Conservation (phyloP, 2,888 invertebrate genomes). For the Aspidiotus destructor region DNA sequence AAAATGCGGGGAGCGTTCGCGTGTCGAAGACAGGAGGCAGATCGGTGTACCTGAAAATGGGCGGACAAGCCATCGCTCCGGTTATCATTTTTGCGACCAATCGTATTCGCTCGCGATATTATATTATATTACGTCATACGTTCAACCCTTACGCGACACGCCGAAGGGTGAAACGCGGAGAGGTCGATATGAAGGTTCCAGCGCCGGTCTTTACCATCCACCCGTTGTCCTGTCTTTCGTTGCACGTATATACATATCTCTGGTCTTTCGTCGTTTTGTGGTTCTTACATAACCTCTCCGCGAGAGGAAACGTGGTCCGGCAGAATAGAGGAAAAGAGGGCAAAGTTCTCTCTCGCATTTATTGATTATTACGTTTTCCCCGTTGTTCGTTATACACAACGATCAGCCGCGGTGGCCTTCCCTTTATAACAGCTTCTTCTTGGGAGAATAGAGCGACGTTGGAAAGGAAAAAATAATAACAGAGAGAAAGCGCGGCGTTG, state of each 20-base stretch:
- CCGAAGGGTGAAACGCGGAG: slow-evolving; percentile 5
- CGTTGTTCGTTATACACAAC: slow-evolving; percentile 2
- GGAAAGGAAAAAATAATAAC: not conserved
- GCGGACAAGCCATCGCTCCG: slow-evolving; percentile 26
- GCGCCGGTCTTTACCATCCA: slow-evolving; percentile 27
- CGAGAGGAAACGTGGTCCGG: slow-evolving; percentile 16
- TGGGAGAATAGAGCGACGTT: not conserved
- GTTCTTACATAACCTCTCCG: slow-evolving; percentile 30
- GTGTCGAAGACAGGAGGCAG: slow-evolving; percentile 18
- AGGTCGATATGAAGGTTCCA: slow-evolving; percentile 32
- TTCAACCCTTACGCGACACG: slow-evolving; percentile 28
- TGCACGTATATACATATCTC: slow-evolving; percentile 13
- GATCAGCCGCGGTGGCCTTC: not conserved
- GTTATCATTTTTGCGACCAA: slow-evolving; percentile 33
- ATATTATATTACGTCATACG: slow-evolving; percentile 34
- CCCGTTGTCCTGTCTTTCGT: slow-evolving; percentile 14
- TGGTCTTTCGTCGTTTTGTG: slow-evolving; percentile 31
- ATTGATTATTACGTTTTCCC: slow-evolving; percentile 32
- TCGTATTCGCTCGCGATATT: slow-evolving; percentile 22
- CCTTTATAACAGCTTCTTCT: slow-evolving; percentile 6
- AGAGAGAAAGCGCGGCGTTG: not conserved
- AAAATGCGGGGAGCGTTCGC: not conserved
- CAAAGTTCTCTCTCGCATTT: slow-evolving; percentile 31
- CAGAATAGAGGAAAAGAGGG: slow-evolving; percentile 25
- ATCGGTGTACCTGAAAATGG: slow-evolving; percentile 28